phyloP scores from a whole-genome alignment of 2,888 invertebrate genomes.

The Aplocera efformata region DNA sequence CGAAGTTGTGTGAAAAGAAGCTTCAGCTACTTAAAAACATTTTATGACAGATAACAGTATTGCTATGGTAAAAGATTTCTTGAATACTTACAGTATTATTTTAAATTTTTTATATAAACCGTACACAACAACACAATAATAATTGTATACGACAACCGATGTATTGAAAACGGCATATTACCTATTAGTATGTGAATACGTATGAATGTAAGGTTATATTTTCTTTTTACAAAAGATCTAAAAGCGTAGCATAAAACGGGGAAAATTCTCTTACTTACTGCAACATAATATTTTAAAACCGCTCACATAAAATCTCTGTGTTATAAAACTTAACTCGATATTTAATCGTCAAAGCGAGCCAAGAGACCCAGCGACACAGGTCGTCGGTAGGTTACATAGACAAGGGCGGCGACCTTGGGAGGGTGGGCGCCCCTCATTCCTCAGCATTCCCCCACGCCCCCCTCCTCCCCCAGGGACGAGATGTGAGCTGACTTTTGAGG shows the following conservation, averaged over 20 bases:
- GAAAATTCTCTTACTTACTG: conserved; percentile 2
- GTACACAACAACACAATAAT: no score
- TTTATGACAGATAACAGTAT: no score
- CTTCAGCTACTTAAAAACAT: no score
- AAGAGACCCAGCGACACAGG: conserved; percentile 58
- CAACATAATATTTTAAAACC: conserved; percentile 15
- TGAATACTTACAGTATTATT: no score
- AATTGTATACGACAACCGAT: no score
- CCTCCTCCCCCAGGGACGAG: conserved; percentile 42
- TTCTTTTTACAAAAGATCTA: no score
- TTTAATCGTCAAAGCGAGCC: conserved; percentile 55
- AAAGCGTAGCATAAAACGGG: conserved; percentile 8
- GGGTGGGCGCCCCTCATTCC: conserved; percentile 29
- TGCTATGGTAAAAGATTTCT: no score
- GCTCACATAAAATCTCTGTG: conserved; percentile 18
- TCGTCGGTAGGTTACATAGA: conserved; percentile 66
- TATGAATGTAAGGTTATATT: no score
- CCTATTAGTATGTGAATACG: no score
- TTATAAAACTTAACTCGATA: conserved; percentile 43
- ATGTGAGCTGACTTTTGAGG: conserved; percentile 68
- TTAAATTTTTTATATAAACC: no score
- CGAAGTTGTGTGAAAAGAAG: no score
- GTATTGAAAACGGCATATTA: no score
- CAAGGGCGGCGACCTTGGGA: conserved; percentile 74
- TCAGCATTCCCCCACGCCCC: conserved; percentile 24